Evolutionary conservation across 2,888 invertebrate genomes (phyloP).

Genomic region (Tenthredo scrophulariae): DNA sequence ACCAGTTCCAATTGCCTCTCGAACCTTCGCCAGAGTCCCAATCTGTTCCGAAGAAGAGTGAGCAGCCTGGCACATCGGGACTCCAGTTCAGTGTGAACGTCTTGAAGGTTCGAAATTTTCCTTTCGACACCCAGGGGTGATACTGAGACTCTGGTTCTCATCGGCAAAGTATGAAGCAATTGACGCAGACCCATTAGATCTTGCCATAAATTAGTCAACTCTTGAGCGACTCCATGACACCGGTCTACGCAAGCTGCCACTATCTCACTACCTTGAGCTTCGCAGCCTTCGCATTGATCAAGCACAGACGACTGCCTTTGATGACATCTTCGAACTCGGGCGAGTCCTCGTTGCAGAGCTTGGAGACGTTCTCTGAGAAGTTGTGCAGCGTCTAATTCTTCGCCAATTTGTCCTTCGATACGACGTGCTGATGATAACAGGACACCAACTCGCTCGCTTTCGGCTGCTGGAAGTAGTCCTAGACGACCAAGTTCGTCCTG

Average conservation of each 20-base stretch:
- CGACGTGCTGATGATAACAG: conserved; percentile 86
- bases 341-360: conserved; percentile 86
- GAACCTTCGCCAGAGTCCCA: conserved; percentile 88
- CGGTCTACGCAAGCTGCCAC: conserved; percentile 88
- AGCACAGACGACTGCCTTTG: conserved; percentile 80
- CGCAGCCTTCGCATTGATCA: conserved; percentile 83
- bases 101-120: conserved; percentile 87
- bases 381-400: conserved; percentile 88
- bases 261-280: conserved; percentile 87
- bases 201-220: conserved; percentile 87
- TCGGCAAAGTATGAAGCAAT: conserved; percentile 88
- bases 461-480: conserved; percentile 86
- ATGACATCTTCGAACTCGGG: conserved; percentile 85
- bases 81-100: conserved; percentile 87
- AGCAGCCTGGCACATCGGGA: conserved; percentile 85
- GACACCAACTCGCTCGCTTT: conserved; percentile 89
- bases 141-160: conserved; percentile 86
- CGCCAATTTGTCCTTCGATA: conserved; percentile 86
- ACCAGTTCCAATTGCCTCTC: conserved; percentile 89
- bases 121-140: conserved; percentile 88
- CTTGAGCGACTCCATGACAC: conserved; percentile 86
- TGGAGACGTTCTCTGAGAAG: conserved; percentile 88
- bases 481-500: conserved; percentile 89
- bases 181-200: conserved; percentile 88
- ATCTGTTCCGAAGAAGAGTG: conserved; percentile 83